Conservation (phyloP, 2,888 invertebrate species). For the Catotricha subobsoleta region DNA sequence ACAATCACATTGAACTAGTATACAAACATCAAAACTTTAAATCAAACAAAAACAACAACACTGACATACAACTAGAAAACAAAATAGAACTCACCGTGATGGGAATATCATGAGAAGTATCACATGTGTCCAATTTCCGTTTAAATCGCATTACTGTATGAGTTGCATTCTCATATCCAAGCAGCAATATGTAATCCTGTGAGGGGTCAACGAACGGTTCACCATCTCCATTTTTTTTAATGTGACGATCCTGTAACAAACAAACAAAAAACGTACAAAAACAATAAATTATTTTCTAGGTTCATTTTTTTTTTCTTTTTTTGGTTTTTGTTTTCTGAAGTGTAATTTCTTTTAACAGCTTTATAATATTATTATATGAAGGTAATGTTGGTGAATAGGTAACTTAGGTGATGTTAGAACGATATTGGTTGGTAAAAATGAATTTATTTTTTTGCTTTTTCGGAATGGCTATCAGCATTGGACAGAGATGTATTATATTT, state of each 20-base stretch:
- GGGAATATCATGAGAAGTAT: constrained; percentile 39
- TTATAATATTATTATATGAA: too few relatives aligned
- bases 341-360: too few relatives aligned
- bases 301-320: too few relatives aligned
- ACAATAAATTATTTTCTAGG: constrained; percentile 1
- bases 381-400: too few relatives aligned
- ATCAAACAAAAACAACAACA: not conserved
- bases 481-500: too few relatives aligned
- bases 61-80: not conserved
- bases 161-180: constrained; percentile 57
- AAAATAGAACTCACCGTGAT: constrained; percentile 36
- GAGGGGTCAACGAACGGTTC: constrained; percentile 49
- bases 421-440: too few relatives aligned
- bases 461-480: too few relatives aligned
- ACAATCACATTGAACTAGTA: too few relatives aligned
- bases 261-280: not conserved
- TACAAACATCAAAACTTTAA: too few relatives aligned
- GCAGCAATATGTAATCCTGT: constrained; percentile 56
- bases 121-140: constrained; percentile 57
- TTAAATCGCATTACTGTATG: constrained; percentile 59
- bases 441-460: too few relatives aligned
- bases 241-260: constrained; percentile 48
- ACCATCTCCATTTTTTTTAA: constrained; percentile 39
- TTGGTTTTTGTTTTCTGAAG: too few relatives aligned
- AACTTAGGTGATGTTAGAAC: too few relatives aligned